Percentiles rank a stretch among this genome's conserved stretches.
Evolutionary conservation across 2,113 vertebrate genomes (phyloP).

Genomic region (Charadrius vociferus): DNA sequence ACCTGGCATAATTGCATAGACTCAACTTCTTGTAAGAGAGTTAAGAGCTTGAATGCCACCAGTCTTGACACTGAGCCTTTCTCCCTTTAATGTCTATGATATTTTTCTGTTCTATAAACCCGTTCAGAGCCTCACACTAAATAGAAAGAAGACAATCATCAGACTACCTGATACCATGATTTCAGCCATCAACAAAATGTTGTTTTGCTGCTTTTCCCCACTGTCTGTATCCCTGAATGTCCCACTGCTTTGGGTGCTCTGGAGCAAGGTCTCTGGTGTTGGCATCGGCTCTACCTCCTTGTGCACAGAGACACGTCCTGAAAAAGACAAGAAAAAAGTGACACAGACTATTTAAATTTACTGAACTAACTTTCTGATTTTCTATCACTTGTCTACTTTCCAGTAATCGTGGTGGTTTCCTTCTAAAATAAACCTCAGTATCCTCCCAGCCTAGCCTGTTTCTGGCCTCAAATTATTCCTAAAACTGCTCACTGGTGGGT

Average conservation of each 20-base stretch:
- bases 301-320: neutral
- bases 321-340: constrained; percentile 33
- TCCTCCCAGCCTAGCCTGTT: neutral
- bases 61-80: neutral
- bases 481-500: neutral
- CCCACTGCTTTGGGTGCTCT: neutral
- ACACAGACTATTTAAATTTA: neutral
- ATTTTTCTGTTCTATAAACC: neutral
- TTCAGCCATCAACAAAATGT: constrained; percentile 71
- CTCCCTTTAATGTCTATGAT: neutral
- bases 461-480: neutral
- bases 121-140: neutral
- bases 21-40: neutral
- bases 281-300: neutral
- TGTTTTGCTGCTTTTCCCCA: neutral
- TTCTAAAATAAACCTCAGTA: neutral
- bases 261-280: constrained; percentile 12
- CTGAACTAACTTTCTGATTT: neutral
- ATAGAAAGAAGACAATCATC: neutral
- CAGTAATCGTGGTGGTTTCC: neutral
- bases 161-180: constrained; percentile 87
- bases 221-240: neutral
- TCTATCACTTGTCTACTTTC: neutral
- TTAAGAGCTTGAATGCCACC: neutral
- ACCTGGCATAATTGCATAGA: neutral